Base-by-base conservation (phyloP, 2,797 vertebrate species). In the Loris lydekkerianus region DNA sequence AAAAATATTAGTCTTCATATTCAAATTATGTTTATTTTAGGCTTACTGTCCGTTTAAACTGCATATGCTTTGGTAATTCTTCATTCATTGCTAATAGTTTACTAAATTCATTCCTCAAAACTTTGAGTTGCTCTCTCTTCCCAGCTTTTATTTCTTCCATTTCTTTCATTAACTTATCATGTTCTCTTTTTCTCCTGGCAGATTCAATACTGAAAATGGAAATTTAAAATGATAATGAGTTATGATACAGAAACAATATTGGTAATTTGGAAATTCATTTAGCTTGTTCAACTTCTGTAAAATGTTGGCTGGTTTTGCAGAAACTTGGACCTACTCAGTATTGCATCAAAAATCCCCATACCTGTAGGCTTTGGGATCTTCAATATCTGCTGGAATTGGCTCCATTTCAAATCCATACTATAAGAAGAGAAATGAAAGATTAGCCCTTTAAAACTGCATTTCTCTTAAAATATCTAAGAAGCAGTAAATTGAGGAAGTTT, bases 321-420 rank as follows among this genome's bases (percentile, higher is more conserved):
- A 91, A 85, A 63, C 25, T 75, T 21, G 70, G 69, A 9, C 25
- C 7, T 75, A 29, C 23, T 21, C 1, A 49, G 6, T 65, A 61
- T 76, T 90, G 88, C 61, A 86, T 85, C 10, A 84, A 93, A 86
- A 86, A 78, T 49, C 25, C 31, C 34, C 86, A 98, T 98, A 99
- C 99, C 99, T 99, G 97, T 98, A 99, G 13, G 99, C 99, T 92
- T 97, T 97, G 53, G 99, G 98, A 97, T 99, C 99, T n/a, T 98
- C 98, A 91, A 99, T 99, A 97, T 99, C 99, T 94, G 98, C 97
- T 75, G 98, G 97, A 91, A 97, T 92, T 2, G 92, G 88, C 83
- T 99, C 99, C 84, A 91, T 93, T 95, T 99, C 99, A 87, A 99
- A 95, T 96, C 98, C 98, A 25, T 61, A 85, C 99, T 99, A 96